phyloP scores from a whole-genome alignment of 2,113 vertebrate species.

The Poicephalus gulielmi region DNA sequence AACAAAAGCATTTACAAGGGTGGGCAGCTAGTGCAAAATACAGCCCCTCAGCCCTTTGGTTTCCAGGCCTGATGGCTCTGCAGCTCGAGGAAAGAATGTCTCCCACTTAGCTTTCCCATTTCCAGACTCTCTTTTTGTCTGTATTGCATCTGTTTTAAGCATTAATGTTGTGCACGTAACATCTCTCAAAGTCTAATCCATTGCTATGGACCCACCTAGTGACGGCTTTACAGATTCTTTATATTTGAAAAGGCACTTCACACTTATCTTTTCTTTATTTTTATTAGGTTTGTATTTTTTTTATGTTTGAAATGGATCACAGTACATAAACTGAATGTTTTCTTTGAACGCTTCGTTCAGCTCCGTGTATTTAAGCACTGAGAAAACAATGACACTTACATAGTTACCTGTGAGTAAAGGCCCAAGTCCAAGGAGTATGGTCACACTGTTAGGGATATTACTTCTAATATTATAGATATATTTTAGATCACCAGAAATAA shows the following conservation, averaged over 20 bases:
- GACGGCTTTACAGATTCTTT: constrained; percentile 68
- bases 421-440: neutral
- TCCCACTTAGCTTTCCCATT: neutral
- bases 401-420: neutral
- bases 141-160: constrained; percentile 35
- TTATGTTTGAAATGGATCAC: neutral
- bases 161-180: constrained; percentile 4
- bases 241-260: constrained; percentile 21
- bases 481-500: neutral
- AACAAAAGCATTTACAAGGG: neutral
- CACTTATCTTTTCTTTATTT: neutral
- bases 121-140: neutral
- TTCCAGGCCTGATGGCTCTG: neutral
- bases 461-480: neutral
- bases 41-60: neutral
- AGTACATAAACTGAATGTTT: neutral
- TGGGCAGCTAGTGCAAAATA: neutral
- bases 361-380: neutral
- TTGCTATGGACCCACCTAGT: constrained; percentile 76
- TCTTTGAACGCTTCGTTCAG: neutral
- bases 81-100: neutral
- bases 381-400: neutral
- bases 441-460: neutral
- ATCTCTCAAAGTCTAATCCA: constrained; percentile 50
- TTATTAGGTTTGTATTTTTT: neutral